Evolutionary conservation across 2,113 vertebrate genomes (phyloP), one percentile per base, ranked within the genome.

Genomic region (Columba livia): DNA sequence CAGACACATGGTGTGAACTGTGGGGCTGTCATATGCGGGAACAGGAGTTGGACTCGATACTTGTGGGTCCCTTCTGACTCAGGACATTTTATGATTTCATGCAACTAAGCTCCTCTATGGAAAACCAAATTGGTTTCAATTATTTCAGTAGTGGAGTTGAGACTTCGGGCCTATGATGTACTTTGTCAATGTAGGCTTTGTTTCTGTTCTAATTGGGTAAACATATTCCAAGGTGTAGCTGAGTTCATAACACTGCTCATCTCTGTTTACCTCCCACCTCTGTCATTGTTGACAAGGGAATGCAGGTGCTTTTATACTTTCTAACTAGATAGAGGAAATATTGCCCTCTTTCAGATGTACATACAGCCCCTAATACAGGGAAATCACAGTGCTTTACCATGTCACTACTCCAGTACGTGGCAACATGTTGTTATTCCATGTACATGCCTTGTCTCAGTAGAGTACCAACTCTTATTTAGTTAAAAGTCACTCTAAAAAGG

Each of bases 321-420:
- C 13, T 47, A 42, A 50, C 56, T 3, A 64, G 56, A 8, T 32
- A 34, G n/a, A 53, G 48, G 36, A 79, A 61, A 14, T 74, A 8
- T 0, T 73, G 11, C 9, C 16, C 11, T 38, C 32, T 26, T 5
- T 11, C 36, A 47, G 21, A 26, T 47, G 2, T 2, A 3, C 8
- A 13, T 47, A 8, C 34, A 77, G 19, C 12, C 29, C 25, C 34
- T 60, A 56, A 72, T 38, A 14, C 38, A 38, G 58, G 34, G 9
- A 77, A 56, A 36, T 75, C 4, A 3, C 38, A 24, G 26, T 36
- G n/a, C 57, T 71, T 75, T 32, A 12, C 48, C 0, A 0, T 21
- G 42, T 53, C 14, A 8, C 14, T 58, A 4, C 47, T 48, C 6
- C n/a, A 51, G 15, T 26, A 34, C 16, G 12, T 54, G 51, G 24